Evolutionary conservation across 1,140 invertebrate species (phyloP).

Genomic region (Vanessa tameamea): DNA sequence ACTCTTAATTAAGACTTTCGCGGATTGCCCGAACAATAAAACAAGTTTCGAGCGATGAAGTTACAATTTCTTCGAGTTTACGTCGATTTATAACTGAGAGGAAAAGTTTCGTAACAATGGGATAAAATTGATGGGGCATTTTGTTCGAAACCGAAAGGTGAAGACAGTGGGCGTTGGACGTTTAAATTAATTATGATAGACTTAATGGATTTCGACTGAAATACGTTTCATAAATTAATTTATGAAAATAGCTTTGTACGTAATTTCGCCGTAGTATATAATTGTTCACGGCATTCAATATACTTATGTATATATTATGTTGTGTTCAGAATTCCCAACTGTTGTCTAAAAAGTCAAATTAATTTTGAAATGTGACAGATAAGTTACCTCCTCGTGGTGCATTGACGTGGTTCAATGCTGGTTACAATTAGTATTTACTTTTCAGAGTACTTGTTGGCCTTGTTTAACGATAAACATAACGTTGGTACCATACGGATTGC

Average conservation of each 20-base stretch:
- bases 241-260: neutral
- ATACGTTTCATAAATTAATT: constrained; percentile 11
- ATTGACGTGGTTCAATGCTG: no score
- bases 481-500: no score
- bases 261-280: neutral
- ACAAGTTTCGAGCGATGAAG: constrained; percentile 40
- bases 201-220: constrained; percentile 8
- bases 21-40: constrained; percentile 39
- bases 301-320: no score
- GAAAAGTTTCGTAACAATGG: constrained; percentile 22
- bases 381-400: no score
- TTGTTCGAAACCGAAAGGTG: constrained; percentile 33
- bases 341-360: no score
- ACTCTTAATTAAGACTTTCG: constrained; percentile 31
- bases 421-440: no score
- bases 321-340: no score
- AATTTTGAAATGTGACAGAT: no score
- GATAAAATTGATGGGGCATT: constrained; percentile 31
- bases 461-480: no score
- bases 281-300: no score
- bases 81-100: constrained; percentile 32
- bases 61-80: constrained; percentile 43
- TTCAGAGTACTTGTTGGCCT: no score
- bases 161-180: constrained; percentile 23
- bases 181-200: constrained; percentile 35